phyloP scores from a whole-genome alignment of 2,797 vertebrate genomes.

The Pseudotriccus pelzelni region DNA sequence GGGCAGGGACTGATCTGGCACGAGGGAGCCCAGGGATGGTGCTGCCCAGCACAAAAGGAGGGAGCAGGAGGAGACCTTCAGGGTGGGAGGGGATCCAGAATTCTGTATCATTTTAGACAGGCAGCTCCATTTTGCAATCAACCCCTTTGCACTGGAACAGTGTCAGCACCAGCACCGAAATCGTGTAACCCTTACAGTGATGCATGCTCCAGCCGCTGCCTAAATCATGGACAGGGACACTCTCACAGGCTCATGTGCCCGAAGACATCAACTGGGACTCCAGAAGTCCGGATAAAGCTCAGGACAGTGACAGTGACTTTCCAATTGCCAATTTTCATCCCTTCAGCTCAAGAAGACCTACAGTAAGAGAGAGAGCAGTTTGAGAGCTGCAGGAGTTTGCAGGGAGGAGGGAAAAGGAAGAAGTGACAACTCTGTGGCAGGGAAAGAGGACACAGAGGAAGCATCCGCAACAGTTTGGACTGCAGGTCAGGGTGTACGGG shows the following conservation, averaged over 20 bases:
- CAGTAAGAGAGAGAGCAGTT: background rate
- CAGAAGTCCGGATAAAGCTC: background rate
- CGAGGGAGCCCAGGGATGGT: accelerated
- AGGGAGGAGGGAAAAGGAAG: background rate
- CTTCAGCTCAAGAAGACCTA: slow-evolving; percentile 46
- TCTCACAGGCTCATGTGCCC: background rate
- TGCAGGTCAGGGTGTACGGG: background rate
- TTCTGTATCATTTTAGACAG: background rate
- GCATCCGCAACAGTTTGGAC: background rate
- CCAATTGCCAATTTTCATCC: background rate
- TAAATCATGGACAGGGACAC: background rate
- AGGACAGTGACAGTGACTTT: background rate
- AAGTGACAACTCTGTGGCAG: background rate
- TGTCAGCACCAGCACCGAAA: background rate
- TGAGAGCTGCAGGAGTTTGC: background rate
- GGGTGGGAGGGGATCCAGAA: background rate
- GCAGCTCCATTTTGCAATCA: background rate
- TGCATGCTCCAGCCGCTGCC: slow-evolving; percentile 21
- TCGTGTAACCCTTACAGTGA: slow-evolving; percentile 1
- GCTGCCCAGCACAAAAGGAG: background rate
- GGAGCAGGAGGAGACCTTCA: background rate
- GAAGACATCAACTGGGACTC: background rate
- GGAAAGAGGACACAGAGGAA: background rate
- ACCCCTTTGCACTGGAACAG: background rate
- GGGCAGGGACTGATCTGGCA: background rate